Evolutionary conservation across 2,888 invertebrate species (phyloP).

Genomic region (Synergus umbraculus): DNA sequence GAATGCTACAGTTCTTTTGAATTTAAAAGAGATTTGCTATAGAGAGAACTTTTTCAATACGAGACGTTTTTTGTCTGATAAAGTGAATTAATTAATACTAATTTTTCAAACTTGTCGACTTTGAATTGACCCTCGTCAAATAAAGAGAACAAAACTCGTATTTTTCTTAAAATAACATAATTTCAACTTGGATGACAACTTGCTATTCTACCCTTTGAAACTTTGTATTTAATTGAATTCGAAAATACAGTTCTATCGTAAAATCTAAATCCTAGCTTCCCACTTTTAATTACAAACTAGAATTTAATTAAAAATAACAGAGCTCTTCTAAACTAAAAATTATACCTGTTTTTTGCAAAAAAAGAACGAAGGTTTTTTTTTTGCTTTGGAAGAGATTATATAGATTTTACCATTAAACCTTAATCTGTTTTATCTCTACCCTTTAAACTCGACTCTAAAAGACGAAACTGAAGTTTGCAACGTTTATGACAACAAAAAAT

Average conservation of each 20-base stretch:
- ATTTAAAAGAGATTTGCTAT: not conserved
- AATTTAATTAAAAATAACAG: not conserved
- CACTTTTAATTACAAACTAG: slow-evolving; percentile 4
- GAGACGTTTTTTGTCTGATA: too few relatives aligned
- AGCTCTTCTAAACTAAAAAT: not conserved
- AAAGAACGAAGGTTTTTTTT: not conserved
- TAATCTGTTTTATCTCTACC: not conserved
- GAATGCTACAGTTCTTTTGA: not conserved
- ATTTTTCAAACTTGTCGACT: not conserved
- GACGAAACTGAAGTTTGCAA: not conserved
- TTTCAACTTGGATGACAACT: not conserved
- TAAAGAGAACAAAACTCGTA: not conserved
- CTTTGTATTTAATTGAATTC: not conserved
- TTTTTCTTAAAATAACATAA: not conserved
- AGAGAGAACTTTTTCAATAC: not conserved
- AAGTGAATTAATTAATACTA: not conserved
- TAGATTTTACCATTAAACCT: slow-evolving; percentile 13
- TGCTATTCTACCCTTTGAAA: not conserved
- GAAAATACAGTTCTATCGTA: not conserved
- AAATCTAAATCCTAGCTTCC: not conserved
- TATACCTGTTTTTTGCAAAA: not conserved
- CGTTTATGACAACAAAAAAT: too few relatives aligned
- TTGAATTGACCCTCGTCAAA: not conserved
- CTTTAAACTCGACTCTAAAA: not conserved
- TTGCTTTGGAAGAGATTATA: not conserved